Evolutionary conservation across 2,888 invertebrate species (phyloP), one percentile per base, ranked within the genome.

Genomic region (Leistus spinibarbis): DNA sequence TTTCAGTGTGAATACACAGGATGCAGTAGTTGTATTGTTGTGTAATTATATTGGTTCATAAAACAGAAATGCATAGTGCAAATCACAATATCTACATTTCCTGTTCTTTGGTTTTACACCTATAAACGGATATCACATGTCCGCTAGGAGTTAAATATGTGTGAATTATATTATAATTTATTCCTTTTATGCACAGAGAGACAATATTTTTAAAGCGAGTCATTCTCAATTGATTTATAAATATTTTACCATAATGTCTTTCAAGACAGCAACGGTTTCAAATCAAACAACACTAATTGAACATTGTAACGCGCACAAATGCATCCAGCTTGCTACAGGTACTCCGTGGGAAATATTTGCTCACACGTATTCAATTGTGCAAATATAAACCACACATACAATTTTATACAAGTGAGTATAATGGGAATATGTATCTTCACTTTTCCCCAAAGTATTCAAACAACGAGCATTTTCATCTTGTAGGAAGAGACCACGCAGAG

Each of bases 81-180:
- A 63, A 63, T 70, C 63, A 53, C 27, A 70, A 70, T 53, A 62
- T 53, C 68, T 62, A 70, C 70, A 70, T 70, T 70, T 70, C 70
- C 70, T 70, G 70, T 62, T 54, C 54, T 27, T 62, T 40, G 40
- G 40, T 40, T 40, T 40, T 40, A n/a, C 40, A 40, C 40, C 40
- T 40, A 10, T 40, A 40, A 40, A n/a, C 70, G 70, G 70, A 70
- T 53, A 70, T 70, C 70, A 60, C 60, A 63, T 70, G 63, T 57
- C 22, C 63, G 16, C 56, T 20, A 56, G 54, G 54, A 54, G 54
- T 54, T 7, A 40, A 10, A 40, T 40, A 40, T 5, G 40, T 40
- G 40, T 40, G 40, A 40, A 10, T 40, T 40, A 40, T 40, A 10
- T 40, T 40, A 4, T 10, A 40, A 10, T 40, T 40, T 4, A 40